Evolutionary conservation across 1,140 invertebrate species (phyloP), one percentile per base, ranked within the genome.

Genomic region (Orussus abietinus): DNA sequence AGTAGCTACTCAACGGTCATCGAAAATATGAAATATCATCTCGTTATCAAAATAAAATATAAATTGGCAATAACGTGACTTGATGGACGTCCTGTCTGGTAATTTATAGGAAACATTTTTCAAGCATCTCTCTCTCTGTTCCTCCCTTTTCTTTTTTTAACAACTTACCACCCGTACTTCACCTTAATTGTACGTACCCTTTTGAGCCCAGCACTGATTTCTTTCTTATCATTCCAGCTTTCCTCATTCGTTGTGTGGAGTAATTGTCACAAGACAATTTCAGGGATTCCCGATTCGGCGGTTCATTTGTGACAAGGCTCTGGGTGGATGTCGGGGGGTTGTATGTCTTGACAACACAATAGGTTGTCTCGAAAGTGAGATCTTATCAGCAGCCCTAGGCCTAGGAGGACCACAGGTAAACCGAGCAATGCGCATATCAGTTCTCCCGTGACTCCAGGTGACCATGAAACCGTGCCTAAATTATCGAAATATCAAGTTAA

Each of bases 341-440:
- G 58, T 22, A 62, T 47, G 1, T 40, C 51, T 12, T 59, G 49
- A 34, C 54, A 64, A 13, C 22, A 35, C 2, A 52, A 51, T 14
- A 68, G 59, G 0, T 50, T 59, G 19, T 77, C 75, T 26, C 67
- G 68, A 36, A 77, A 75, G 48, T 79, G 77, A 6, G 75, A 67
- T 43, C 75, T 73, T 40, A 67, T 68, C 4, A 79, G 57, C n/a
- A 80, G 51, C 6, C 66, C 66, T 21, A 80, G 43, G n/a, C 79
- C 79, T 0, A 77, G 57, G 2, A 77, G 44, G 14, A 81, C 75
- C 6, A 80, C 74, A 1, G 78, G 78, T 36, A 80, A 66, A 43
- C 78, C 78, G 2, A 80, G 55, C 12, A 80, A 51, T 0, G 77
- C 74, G 48, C 78, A 81, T 34, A 81, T 77, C 13, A 80, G 50